phyloP scores from a whole-genome alignment of 2,113 vertebrate genomes.

The Sorex fumeus region DNA sequence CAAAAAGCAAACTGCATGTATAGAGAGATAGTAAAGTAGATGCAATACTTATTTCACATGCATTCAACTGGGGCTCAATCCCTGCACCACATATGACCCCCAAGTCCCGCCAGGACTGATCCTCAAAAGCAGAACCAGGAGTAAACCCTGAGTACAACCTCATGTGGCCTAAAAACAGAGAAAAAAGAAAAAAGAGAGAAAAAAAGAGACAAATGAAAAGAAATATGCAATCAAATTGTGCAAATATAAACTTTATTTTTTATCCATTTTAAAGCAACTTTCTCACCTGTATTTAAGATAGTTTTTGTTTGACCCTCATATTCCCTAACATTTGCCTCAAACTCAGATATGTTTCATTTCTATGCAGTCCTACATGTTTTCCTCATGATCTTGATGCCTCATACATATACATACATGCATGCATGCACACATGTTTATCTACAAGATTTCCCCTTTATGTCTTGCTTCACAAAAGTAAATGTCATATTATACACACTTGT shows the following conservation, averaged over 20 bases:
- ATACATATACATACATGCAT: neutral
- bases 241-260: neutral
- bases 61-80: too few species aligned
- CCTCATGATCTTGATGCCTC: neutral
- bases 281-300: neutral
- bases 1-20: too few species aligned
- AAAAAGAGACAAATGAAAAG: too few species aligned
- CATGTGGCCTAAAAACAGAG: too few species aligned
- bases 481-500: neutral
- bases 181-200: too few species aligned
- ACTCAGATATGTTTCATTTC: neutral
- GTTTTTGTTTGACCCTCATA: neutral
- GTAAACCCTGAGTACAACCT: too few species aligned
- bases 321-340: neutral
- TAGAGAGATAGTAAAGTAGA: too few species aligned
- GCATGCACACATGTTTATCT: neutral
- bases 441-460: neutral
- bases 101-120: too few species aligned
- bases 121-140: too few species aligned
- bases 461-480: neutral
- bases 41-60: too few species aligned
- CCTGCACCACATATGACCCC: too few species aligned
- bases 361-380: neutral
- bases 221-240: neutral
- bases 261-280: neutral